These are phyloP conservation scores for Temnothorax ravouxi DNA, from an alignment of 2,888 invertebrate genomes.

Conservation along the genomic window DNA sequence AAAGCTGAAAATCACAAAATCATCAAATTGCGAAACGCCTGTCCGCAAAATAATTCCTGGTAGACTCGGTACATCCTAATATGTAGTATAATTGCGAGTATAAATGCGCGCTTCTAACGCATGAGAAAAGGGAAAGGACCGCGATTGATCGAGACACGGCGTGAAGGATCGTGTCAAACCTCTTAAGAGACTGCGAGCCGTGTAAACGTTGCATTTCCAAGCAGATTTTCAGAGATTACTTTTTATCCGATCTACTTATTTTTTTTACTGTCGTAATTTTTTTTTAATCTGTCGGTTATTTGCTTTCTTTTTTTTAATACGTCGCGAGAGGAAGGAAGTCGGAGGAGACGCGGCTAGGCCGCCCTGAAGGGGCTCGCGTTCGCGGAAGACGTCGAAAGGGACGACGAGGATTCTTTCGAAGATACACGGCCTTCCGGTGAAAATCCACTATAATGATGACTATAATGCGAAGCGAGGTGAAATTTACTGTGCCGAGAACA, in stretches of 20 bases:
- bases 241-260: conserved; percentile 33
- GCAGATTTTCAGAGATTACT: conserved; percentile 29
- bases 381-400: conserved; percentile 40
- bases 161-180: conserved; percentile 25
- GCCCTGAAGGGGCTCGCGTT: conserved; percentile 36
- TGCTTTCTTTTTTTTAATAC: not conserved
- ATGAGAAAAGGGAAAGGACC: not conserved
- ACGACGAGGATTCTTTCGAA: conserved; percentile 41
- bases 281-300: not conserved
- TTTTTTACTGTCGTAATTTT: conserved; percentile 25
- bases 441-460: conserved; percentile 41
- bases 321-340: conserved; percentile 19
- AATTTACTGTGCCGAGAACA: conserved; percentile 55
- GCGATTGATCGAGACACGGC: conserved; percentile 18
- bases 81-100: not conserved
- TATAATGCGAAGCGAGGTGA: conserved; percentile 49
- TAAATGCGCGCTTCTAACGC: conserved; percentile 36
- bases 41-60: conserved; percentile 3
- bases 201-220: conserved; percentile 43
- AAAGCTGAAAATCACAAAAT: conserved; percentile 6
- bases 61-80: conserved; percentile 8
- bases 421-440: conserved; percentile 50
- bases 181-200: conserved; percentile 36
- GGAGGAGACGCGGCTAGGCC: conserved; percentile 35
- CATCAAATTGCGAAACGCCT: not conserved